phyloP scores from a whole-genome alignment of 2,113 vertebrate genomes.

The Thymallus thymallus region DNA sequence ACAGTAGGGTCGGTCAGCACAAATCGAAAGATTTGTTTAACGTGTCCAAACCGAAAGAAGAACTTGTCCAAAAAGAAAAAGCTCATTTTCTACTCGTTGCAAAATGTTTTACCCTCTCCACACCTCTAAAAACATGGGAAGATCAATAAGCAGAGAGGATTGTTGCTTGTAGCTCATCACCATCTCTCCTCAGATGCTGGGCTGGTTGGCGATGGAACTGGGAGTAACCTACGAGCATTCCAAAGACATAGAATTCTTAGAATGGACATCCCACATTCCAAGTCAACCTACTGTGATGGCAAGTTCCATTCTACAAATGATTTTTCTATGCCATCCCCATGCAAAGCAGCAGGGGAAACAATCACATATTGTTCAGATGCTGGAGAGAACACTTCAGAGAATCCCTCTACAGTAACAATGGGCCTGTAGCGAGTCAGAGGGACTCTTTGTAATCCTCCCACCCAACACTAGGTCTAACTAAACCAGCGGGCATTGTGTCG shows the following conservation, averaged over 20 bases:
- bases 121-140: slow-evolving; percentile 38
- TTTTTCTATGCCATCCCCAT: slow-evolving; percentile 32
- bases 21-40: slow-evolving; percentile 38
- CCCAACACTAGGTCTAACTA: slow-evolving; percentile 43
- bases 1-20: slow-evolving; percentile 16
- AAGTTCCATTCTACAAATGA: no score
- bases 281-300: no score
- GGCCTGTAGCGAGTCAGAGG: slow-evolving; percentile 55
- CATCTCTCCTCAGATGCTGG: slow-evolving; percentile 40
- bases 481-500: slow-evolving; percentile 48
- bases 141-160: slow-evolving; percentile 42
- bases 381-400: slow-evolving; percentile 68
- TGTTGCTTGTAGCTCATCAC: slow-evolving; percentile 36
- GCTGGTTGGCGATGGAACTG: slow-evolving; percentile 72
- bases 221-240: slow-evolving; percentile 65
- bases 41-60: slow-evolving; percentile 39
- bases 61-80: no score
- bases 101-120: slow-evolving; percentile 18
- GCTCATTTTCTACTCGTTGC: no score
- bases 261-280: no score
- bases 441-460: slow-evolving; percentile 46
- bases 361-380: slow-evolving; percentile 72
- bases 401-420: slow-evolving; percentile 63
- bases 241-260: no score
- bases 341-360: slow-evolving; percentile 67